Percentiles rank a stretch among this genome's conserved stretches.
Conservation (phyloP, 37 sponge, comb jelly and placozoan genomes). For the Ianthella basta region DNA sequence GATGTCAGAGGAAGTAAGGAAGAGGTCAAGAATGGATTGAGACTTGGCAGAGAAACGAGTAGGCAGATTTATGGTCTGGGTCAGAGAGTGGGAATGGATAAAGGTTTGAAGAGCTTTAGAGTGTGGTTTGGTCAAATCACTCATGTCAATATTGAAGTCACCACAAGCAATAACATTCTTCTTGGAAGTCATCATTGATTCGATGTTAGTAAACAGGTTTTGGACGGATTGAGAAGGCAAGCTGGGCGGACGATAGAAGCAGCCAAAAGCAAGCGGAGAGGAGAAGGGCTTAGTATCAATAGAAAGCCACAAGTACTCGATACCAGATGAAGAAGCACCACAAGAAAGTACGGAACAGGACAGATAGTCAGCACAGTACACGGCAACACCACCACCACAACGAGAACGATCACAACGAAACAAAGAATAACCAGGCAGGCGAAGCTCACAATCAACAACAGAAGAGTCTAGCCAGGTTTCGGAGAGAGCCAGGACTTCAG, state of each 20-base stretch:
- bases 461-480: constrained; percentile 17
- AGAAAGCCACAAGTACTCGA: no score
- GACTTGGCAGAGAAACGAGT: background rate
- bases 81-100: background rate
- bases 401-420: background rate
- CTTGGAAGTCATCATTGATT: no score
- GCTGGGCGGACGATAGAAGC: no score
- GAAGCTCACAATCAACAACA: background rate
- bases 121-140: background rate
- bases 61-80: background rate
- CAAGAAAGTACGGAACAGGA: no score
- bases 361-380: no score
- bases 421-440: background rate
- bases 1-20: constrained; percentile 7
- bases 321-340: no score
- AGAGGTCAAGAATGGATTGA: constrained; percentile 1
- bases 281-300: no score
- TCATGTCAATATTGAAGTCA: constrained; percentile 22
- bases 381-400: constrained; percentile 14
- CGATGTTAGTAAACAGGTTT: no score
- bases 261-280: no score
- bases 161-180: constrained; percentile 33
- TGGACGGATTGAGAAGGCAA: no score
- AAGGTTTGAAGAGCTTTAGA: constrained; percentile 2
- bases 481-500: background rate